phyloP scores from a whole-genome alignment of 1,140 invertebrate species.

The Potamilus streckersoni region DNA sequence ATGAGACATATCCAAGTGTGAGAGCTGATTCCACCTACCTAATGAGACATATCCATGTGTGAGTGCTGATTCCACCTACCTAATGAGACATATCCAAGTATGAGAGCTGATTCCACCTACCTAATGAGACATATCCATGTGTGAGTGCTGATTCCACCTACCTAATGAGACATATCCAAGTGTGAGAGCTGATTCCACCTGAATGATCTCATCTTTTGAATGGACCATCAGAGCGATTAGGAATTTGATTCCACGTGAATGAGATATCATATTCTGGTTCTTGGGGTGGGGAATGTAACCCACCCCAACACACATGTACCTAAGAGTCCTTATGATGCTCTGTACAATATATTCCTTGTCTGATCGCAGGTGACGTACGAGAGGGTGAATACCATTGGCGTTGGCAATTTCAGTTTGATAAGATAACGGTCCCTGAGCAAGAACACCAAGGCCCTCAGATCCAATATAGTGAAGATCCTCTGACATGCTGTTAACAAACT shows the following conservation, averaged over 20 bases:
- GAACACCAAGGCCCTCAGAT: slow-evolving; percentile 62
- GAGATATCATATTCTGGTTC: slow-evolving; percentile 61
- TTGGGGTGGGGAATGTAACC: slow-evolving; percentile 59
- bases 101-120: no score
- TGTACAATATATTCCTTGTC: slow-evolving; percentile 62
- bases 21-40: no score
- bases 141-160: no score
- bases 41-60: no score
- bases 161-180: slow-evolving; percentile 59
- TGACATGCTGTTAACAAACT: slow-evolving; percentile 62
- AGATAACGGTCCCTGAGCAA: slow-evolving; percentile 61
- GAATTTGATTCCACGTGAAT: slow-evolving; percentile 57
- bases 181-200: slow-evolving; percentile 64
- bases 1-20: no score
- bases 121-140: no score
- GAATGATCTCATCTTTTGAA: slow-evolving; percentile 58
- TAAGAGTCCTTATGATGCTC: slow-evolving; percentile 60
- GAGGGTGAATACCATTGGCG: slow-evolving; percentile 60
- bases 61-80: no score
- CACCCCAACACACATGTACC: slow-evolving; percentile 63
- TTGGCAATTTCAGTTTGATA: slow-evolving; percentile 57
- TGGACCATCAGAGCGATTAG: slow-evolving; percentile 63
- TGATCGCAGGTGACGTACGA: slow-evolving; percentile 56
- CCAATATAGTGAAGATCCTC: slow-evolving; percentile 64
- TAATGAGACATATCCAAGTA: no score